These are phyloP conservation scores for Drosophila chauvacae DNA, from an alignment of 1,140 invertebrate genomes.

Conservation along the genomic window DNA sequence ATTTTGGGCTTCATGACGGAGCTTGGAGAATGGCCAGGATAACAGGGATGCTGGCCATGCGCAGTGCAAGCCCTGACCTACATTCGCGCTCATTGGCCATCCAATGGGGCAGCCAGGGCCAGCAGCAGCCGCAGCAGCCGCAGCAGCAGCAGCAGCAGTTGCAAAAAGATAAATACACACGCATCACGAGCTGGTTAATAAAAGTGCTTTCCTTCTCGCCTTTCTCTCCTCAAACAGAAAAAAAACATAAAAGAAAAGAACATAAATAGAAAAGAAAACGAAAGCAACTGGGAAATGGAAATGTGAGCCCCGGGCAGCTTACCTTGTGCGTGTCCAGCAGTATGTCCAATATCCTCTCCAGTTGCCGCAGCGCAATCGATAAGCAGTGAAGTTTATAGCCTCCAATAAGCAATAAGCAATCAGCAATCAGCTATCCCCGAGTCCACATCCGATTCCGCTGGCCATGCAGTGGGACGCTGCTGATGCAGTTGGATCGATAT, in stretches of 20 bases:
- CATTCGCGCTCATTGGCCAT: slow-evolving; percentile 77
- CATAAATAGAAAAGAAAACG: background rate
- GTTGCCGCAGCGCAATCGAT: slow-evolving; percentile 24
- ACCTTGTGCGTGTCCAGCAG: slow-evolving; percentile 11
- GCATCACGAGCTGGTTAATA: slow-evolving; percentile 48
- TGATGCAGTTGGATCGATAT: slow-evolving; percentile 53
- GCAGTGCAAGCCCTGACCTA: slow-evolving; percentile 73
- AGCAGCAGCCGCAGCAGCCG: slow-evolving; percentile 20
- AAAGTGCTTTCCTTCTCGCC: slow-evolving; percentile 17
- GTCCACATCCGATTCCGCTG: slow-evolving; percentile 3
- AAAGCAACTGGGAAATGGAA: slow-evolving; percentile 8
- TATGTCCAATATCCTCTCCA: slow-evolving; percentile 16
- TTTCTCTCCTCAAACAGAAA: background rate
- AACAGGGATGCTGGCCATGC: slow-evolving; percentile 64
- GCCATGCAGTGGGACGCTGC: slow-evolving; percentile 47
- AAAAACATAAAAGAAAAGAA: slow-evolving; percentile 1
- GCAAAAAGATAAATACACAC: slow-evolving; percentile 61
- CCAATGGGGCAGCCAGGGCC: slow-evolving; percentile 58
- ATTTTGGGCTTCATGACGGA: background rate
- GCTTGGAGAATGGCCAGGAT: slow-evolving; percentile 5
- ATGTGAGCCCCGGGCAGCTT: slow-evolving; percentile 6
- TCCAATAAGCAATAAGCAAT: slow-evolving; percentile 9
- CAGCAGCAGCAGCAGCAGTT: slow-evolving; percentile 33
- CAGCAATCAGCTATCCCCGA: background rate
- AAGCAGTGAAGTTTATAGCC: slow-evolving; percentile 15